Conservation (phyloP, 1,140 invertebrate species). For the Tetramorium alpestre region DNA sequence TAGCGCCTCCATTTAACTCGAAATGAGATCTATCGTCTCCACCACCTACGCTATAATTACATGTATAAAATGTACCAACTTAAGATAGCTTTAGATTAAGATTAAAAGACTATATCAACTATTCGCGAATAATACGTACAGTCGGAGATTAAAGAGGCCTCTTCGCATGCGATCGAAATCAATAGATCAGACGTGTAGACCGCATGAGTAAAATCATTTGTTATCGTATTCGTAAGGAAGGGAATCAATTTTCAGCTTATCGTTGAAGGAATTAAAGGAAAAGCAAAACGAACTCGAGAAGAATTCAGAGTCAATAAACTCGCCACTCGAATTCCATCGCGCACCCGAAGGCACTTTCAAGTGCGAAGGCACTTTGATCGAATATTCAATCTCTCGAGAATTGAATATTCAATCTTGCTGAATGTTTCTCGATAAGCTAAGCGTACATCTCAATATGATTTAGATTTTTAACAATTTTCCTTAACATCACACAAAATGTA, state of each 20-base stretch:
- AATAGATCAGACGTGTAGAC: neutral
- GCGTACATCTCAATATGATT: neutral
- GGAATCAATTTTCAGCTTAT: conserved; percentile 24
- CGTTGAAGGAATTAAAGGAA: conserved; percentile 4
- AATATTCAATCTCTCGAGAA: conserved; percentile 29
- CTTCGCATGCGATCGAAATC: neutral
- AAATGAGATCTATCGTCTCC: conserved; percentile 53
- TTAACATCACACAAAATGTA: neutral
- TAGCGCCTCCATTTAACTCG: neutral
- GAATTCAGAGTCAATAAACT: conserved; percentile 10
- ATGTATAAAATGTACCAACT: conserved; percentile 75
- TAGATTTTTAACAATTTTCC: neutral
- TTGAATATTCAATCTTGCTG: conserved; percentile 27
- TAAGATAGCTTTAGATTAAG: conserved; percentile 72
- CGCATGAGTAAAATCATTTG: conserved; percentile 13
- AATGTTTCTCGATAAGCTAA: conserved; percentile 28
- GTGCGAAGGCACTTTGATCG: conserved; percentile 3
- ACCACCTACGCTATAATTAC: conserved; percentile 67
- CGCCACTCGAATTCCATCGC: conserved; percentile 17
- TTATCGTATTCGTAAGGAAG: neutral
- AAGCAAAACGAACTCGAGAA: conserved; percentile 6
- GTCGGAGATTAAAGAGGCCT: conserved; percentile 35
- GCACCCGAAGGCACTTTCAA: conserved; percentile 13
- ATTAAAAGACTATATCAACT: conserved; percentile 67
- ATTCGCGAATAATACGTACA: conserved; percentile 59